Evolutionary conservation across 2,888 invertebrate species (phyloP), one percentile per base, ranked within the genome.

Genomic region (Amitus sp.): DNA sequence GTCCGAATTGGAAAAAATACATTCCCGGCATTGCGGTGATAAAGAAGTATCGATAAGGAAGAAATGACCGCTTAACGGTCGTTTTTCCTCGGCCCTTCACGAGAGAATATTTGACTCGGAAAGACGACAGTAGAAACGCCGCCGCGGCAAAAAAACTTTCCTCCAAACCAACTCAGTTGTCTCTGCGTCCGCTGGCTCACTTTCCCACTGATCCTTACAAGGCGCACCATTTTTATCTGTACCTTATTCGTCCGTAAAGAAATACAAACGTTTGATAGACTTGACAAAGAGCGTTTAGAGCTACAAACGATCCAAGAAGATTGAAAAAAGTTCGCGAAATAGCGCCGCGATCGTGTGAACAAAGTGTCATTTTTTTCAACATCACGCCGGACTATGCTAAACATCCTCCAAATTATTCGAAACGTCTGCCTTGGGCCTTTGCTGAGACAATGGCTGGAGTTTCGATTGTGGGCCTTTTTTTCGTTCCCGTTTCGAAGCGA

Each of bases 381-480:
- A 23, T 23, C 23, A 23, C 7, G 3, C 23, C 23, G 23, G 23
- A 7, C 23, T 23, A 23, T 23, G 23, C 23, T 5, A 23, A 23
- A 23, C 23, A 23, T 23, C 4, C 23, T 7, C 23, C 4, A 7
- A 23, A 23, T 23, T 23, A 23, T 23, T 23, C 23, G 23, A 23
- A 23, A 23, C 23, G 23, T 23, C 23, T 7, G 7, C 23, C 7
- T 23, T 3, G 23, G 7, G 23, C 23, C 4, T 37, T 37, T 37
- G 13, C 37, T 9, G 12, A 45, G 49, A 62, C 56, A 57, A 57
- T 53, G 48, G 46, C 50, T 53, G 53, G 50, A 62, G 57, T 62
- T 56, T 43, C 30, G 33, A 37, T 42, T 42, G 47, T 53, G 56
- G 39, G 27, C 30, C 19, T 18, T 60, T 39, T 52, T 47, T 43